Evolutionary conservation across 2,113 vertebrate genomes (phyloP).

Genomic region (Aythya baeri): DNA sequence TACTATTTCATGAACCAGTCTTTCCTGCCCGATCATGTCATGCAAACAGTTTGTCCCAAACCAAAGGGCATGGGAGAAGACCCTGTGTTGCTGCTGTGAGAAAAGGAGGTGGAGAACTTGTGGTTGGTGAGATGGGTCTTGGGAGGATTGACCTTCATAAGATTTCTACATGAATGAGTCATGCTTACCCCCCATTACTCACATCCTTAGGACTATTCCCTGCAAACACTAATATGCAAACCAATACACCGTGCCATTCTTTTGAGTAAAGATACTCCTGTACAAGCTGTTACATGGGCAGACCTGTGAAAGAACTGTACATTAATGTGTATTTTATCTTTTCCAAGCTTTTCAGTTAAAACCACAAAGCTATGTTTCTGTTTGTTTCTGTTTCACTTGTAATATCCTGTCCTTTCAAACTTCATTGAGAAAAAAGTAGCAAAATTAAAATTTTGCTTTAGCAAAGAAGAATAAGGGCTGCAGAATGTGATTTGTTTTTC

Average conservation of each 20-base stretch:
- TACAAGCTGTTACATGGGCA: neutral
- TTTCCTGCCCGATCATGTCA: neutral
- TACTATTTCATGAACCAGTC: neutral
- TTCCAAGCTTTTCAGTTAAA: neutral
- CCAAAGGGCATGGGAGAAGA: neutral
- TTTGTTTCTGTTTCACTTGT: neutral
- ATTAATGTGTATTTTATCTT: neutral
- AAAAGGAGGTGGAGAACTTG: neutral
- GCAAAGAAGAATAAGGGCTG: neutral
- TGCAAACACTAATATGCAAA: neutral
- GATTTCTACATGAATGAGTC: slow-evolving; percentile 7
- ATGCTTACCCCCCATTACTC: neutral
- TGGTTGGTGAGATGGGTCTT: neutral
- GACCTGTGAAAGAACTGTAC: neutral
- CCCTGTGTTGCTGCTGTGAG: neutral
- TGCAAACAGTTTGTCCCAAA: neutral
- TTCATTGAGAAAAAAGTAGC: neutral
- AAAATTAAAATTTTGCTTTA: neutral
- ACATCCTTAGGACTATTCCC: neutral
- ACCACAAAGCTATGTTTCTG: neutral
- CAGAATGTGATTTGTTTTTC: neutral
- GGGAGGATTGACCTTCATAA: neutral
- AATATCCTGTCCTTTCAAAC: neutral
- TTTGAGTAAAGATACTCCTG: neutral
- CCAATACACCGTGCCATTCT: neutral